Evolutionary conservation across 1,140 invertebrate species (phyloP).

Genomic region (Pogonognathellus flavescens): DNA sequence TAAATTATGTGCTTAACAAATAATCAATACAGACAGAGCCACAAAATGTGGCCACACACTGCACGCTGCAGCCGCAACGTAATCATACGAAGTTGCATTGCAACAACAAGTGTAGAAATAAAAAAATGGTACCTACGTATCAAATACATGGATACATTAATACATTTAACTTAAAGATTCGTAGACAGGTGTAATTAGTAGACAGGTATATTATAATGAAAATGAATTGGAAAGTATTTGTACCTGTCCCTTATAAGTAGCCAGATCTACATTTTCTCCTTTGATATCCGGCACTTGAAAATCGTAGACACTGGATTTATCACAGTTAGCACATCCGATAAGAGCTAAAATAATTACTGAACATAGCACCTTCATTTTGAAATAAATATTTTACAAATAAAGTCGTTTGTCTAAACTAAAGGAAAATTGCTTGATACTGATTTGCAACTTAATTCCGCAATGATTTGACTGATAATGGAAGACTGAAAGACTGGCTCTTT

Average conservation of each 20-base stretch:
- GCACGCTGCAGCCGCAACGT: neutral
- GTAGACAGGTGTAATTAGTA: no score
- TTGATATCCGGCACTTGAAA: conserved; percentile 70
- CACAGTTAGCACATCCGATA: neutral
- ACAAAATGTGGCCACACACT: no score
- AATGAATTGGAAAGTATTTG: neutral
- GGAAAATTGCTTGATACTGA: neutral
- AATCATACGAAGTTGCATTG: neutral
- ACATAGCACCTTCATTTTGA: conserved; percentile 1
- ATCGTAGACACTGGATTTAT: conserved; percentile 68
- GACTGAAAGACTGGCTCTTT: neutral
- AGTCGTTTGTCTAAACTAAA: neutral
- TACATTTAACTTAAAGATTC: no score
- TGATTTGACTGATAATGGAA: neutral
- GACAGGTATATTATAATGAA: neutral
- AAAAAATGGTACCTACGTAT: no score
- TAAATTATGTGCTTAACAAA: no score
- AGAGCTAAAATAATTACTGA: neutral
- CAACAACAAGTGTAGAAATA: no score
- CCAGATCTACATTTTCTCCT: conserved; percentile 69
- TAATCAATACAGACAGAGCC: no score
- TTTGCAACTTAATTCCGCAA: neutral
- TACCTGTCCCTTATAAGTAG: conserved; percentile 12
- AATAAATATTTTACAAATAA: neutral
- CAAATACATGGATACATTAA: no score